phyloP scores from a whole-genome alignment of 2,888 invertebrate genomes.

The Cheilosia variabilis region DNA sequence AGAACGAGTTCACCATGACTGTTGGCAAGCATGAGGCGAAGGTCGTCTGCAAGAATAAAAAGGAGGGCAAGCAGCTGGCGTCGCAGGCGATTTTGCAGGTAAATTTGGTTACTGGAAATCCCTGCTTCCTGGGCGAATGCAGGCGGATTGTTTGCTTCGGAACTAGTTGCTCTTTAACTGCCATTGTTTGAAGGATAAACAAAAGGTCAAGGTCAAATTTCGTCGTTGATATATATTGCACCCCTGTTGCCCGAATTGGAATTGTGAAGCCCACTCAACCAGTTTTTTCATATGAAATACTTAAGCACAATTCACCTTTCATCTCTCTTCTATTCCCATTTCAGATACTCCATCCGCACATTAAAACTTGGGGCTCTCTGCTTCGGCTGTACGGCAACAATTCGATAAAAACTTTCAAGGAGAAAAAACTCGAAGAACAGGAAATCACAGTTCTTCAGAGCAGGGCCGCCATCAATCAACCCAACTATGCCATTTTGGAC shows the following conservation, averaged over 20 bases:
- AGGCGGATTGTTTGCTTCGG: no score
- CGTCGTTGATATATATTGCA: no score
- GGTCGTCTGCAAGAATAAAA: conserved; percentile 97
- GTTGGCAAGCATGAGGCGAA: conserved; percentile 96
- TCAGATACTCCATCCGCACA: conserved; percentile 96
- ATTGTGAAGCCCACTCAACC: no score
- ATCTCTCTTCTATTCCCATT: conserved; percentile 1
- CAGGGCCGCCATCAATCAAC: conserved; percentile 94
- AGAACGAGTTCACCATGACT: conserved; percentile 96
- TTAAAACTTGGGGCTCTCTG: conserved; percentile 97
- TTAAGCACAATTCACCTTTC: background rate
- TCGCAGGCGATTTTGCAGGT: conserved; percentile 96
- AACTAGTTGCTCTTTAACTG: no score
- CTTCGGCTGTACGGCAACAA: conserved; percentile 96
- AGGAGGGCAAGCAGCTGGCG: conserved; percentile 97
- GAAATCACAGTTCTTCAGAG: conserved; percentile 95
- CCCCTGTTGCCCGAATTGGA: no score
- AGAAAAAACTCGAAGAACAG: conserved; percentile 95
- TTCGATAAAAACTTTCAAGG: conserved; percentile 95
- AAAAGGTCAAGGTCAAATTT: no score
- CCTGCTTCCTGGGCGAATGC: no score
- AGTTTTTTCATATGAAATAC: no score
- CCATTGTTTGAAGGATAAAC: no score
- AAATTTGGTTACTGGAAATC: conserved; percentile 32
- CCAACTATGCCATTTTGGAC: conserved; percentile 94